These are phyloP conservation scores for Bufo bufo DNA, from an alignment of 2,113 vertebrate species.

Conservation along the genomic window DNA sequence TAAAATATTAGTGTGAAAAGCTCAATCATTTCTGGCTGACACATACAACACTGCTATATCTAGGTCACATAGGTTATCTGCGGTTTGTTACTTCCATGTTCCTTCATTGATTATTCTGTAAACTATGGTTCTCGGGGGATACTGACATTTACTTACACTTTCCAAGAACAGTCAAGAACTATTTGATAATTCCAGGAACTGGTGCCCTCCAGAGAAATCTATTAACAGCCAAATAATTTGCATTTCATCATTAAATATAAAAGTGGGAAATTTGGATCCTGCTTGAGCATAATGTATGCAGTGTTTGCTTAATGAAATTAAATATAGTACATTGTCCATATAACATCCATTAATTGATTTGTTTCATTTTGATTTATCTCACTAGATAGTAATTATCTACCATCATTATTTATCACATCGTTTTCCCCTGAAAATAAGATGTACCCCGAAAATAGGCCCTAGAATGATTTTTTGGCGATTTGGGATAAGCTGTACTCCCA, in stretches of 20 bases:
- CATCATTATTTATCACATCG: too few relatives aligned
- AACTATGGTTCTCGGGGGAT: neutral
- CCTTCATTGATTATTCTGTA: constrained; percentile 13
- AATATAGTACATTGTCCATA: neutral
- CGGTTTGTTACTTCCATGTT: neutral
- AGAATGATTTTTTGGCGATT: too few relatives aligned
- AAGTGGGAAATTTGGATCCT: neutral
- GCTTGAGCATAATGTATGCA: neutral
- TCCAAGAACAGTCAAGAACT: constrained; percentile 13
- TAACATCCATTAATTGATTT: neutral
- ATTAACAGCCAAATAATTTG: neutral
- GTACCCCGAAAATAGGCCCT: too few relatives aligned
- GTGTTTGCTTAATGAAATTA: neutral
- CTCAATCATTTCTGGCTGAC: neutral
- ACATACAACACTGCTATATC: neutral
- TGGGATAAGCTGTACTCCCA: too few relatives aligned
- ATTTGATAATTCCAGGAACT: constrained; percentile 17
- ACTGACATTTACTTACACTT: constrained; percentile 33
- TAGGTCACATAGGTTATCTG: neutral
- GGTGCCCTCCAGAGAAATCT: constrained; percentile 3
- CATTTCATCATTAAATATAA: neutral
- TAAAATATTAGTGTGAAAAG: too few relatives aligned
- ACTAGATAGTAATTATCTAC: too few relatives aligned
- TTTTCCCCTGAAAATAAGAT: too few relatives aligned
- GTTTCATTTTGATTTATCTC: neutral